Evolutionary conservation across 1,140 invertebrate genomes (phyloP).

Genomic region (Notospermus geniculatus): DNA sequence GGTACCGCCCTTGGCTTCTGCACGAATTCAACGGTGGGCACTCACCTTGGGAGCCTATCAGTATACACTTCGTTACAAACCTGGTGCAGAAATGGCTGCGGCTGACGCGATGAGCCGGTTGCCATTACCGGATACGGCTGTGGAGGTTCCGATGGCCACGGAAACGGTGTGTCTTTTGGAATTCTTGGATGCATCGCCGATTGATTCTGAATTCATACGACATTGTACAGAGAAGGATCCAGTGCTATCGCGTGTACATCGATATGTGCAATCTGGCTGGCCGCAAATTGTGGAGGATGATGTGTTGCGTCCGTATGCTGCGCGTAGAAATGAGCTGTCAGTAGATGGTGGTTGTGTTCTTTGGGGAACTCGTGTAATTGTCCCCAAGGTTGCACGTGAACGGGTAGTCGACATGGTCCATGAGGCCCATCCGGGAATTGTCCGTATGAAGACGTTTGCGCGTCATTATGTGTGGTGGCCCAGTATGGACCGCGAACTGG

Average conservation of each 20-base stretch:
- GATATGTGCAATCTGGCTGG: neutral
- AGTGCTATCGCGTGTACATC: slow-evolving; percentile 4
- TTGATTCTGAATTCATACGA: neutral
- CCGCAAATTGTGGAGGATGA: neutral
- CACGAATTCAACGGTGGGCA: neutral
- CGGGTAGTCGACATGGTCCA: slow-evolving; percentile 49
- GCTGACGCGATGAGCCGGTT: neutral
- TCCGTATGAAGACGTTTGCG: no score
- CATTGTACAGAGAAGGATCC: neutral
- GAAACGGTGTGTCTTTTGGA: neutral
- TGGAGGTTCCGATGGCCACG: slow-evolving; percentile 7
- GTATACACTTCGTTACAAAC: neutral
- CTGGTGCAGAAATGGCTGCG: no score
- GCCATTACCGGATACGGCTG: neutral
- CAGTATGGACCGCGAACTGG: slow-evolving; percentile 52
- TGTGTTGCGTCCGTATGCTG: slow-evolving; percentile 8
- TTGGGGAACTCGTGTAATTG: slow-evolving; percentile 34
- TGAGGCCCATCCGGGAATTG: no score
- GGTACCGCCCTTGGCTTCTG: slow-evolving; percentile 20
- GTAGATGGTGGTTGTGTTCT: slow-evolving; percentile 23
- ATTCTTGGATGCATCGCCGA: neutral
- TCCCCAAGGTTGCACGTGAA: slow-evolving; percentile 44
- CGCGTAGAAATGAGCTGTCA: slow-evolving; percentile 19
- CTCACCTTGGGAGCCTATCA: neutral
- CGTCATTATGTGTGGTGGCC: no score